These are phyloP conservation scores for Drosophila prosaltans DNA, from an alignment of 1,140 invertebrate species.

Conservation along the genomic window DNA sequence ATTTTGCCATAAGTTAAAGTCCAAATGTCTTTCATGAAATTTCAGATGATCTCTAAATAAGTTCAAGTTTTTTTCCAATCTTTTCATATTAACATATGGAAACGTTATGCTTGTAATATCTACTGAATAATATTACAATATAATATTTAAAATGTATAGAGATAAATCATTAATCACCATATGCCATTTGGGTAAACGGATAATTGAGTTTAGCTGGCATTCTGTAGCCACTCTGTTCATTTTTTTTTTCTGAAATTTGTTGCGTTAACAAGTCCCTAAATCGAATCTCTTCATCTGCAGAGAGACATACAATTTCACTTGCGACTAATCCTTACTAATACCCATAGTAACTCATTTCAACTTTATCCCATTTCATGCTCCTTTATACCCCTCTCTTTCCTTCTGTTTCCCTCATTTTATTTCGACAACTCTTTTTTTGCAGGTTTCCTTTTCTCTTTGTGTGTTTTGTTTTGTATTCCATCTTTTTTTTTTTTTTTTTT, in stretches of 20 bases:
- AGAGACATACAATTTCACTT: background rate
- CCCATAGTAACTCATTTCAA: background rate
- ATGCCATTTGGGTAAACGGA: background rate
- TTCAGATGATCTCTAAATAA: too few species aligned
- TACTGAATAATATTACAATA: too few species aligned
- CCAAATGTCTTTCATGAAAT: too few species aligned
- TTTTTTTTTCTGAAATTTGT: background rate
- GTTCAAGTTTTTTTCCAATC: too few species aligned
- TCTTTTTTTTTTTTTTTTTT: background rate
- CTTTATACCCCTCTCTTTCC: background rate
- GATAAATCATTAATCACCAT: too few species aligned
- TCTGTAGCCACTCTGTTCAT: background rate
- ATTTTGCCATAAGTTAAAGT: too few species aligned
- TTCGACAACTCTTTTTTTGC: background rate
- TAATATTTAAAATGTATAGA: too few species aligned
- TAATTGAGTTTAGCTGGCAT: slow-evolving; percentile 4
- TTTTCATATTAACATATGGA: too few species aligned
- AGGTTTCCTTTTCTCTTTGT: background rate
- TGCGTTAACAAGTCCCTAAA: background rate
- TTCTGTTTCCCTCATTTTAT: background rate
- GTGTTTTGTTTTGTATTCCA: background rate
- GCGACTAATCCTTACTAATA: slow-evolving; percentile 10
- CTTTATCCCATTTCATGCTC: background rate
- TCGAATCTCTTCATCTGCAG: background rate
- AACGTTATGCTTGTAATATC: too few species aligned